Percentiles rank a stretch among this genome's conserved stretches.
Evolutionary conservation across 2,888 invertebrate genomes (phyloP).

Genomic region (Formica aserva): DNA sequence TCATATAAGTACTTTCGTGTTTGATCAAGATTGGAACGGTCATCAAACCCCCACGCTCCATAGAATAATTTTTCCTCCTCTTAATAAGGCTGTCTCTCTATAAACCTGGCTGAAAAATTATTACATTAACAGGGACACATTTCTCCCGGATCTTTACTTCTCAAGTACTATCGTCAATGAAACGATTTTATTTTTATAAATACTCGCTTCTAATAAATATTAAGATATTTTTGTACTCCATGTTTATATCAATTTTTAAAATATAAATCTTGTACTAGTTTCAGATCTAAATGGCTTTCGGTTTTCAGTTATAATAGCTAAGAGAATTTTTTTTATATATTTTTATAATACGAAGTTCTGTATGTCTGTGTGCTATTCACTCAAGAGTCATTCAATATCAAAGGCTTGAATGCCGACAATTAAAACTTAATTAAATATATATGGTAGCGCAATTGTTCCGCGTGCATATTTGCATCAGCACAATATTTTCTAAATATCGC

Average conservation of each 20-base stretch:
- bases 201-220: slow-evolving; percentile 1
- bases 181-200: slow-evolving; percentile 14
- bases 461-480: not conserved
- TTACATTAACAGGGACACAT: slow-evolving; percentile 42
- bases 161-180: not conserved
- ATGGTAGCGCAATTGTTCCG: not conserved
- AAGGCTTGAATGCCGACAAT: not conserved
- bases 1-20: slow-evolving; percentile 56
- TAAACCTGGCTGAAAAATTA: slow-evolving; percentile 58
- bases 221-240: not conserved
- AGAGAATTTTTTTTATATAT: not conserved
- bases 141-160: slow-evolving; percentile 18
- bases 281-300: not conserved
- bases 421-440: not conserved
- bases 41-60: slow-evolving; percentile 55
- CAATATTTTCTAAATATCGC: slow-evolving; percentile 29
- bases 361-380: not conserved
- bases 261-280: not conserved
- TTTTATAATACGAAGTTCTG: not conserved
- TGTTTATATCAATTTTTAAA: not conserved
- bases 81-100: slow-evolving; percentile 61
- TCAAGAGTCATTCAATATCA: not conserved
- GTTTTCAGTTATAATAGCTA: not conserved
- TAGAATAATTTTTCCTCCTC: slow-evolving; percentile 56
- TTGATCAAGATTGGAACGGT: slow-evolving; percentile 72